A percentile compares a stretch with the other conserved stretches of the same genome.
These are phyloP conservation scores for Diceros bicornis DNA, from an alignment of 2,797 vertebrate genomes.

Conservation along the genomic window DNA sequence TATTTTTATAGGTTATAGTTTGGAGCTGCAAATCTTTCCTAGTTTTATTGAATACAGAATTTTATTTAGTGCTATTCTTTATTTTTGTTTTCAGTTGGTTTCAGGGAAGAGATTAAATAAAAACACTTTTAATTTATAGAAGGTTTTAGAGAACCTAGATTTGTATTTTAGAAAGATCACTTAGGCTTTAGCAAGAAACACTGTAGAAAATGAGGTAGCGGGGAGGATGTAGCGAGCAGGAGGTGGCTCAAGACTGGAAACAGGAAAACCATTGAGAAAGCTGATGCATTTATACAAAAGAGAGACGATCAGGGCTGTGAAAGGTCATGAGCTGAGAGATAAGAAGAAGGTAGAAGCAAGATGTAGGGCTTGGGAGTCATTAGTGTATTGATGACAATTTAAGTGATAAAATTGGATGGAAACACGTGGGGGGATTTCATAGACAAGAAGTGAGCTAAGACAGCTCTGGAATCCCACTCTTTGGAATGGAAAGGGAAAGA, in stretches of 20 bases:
- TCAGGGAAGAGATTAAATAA: neutral
- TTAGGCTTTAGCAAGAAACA: neutral
- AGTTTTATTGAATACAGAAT: slow-evolving; percentile 14
- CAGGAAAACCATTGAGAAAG: neutral
- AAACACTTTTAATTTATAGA: neutral
- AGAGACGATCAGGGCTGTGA: neutral
- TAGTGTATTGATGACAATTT: neutral
- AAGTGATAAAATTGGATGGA: neutral
- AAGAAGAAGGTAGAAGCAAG: neutral
- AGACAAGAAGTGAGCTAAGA: neutral
- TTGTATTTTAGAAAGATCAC: neutral
- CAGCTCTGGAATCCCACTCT: neutral
- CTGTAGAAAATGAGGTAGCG: neutral
- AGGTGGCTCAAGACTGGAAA: neutral
- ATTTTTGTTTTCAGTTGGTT: neutral
- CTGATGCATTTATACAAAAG: neutral
- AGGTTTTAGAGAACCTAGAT: neutral
- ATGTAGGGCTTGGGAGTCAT: neutral
- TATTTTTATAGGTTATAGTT: neutral
- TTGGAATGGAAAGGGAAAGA: neutral
- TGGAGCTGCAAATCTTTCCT: neutral
- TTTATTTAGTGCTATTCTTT: neutral
- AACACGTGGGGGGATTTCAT: neutral
- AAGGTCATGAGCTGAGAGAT: neutral
- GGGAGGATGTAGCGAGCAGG: too few species aligned